Evolutionary conservation across 2,797 vertebrate genomes (phyloP).

Genomic region (Peromyscus aztecus): DNA sequence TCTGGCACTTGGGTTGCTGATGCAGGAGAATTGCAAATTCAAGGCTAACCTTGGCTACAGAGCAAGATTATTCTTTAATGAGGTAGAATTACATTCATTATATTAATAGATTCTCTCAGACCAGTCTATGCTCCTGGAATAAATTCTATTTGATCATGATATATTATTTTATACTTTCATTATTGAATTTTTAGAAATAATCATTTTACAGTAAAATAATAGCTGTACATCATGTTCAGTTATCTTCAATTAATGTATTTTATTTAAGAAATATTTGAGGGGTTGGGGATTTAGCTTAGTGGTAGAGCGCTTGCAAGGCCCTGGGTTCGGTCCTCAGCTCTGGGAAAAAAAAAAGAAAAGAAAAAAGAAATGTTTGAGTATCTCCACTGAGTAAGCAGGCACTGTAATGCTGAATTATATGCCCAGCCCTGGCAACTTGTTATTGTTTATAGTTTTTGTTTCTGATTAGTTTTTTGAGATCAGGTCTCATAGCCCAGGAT

Average conservation of each 20-base stretch:
- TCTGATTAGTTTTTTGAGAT: background rate
- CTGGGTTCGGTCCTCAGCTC: too few species aligned
- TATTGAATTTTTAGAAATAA: background rate
- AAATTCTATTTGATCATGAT: background rate
- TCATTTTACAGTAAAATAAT: background rate
- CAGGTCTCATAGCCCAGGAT: background rate
- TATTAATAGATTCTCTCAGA: background rate
- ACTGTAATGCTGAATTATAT: background rate
- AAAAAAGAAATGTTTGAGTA: slow-evolving; percentile 19
- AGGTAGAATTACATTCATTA: background rate
- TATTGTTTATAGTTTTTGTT: background rate
- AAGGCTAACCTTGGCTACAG: background rate
- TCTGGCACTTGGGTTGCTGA: background rate
- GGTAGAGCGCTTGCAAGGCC: too few species aligned
- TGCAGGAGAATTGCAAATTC: background rate
- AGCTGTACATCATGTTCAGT: slow-evolving; percentile 13
- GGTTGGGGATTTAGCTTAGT: too few species aligned
- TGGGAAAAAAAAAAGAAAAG: too few species aligned
- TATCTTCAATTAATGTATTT: slow-evolving; percentile 45
- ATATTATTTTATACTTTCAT: background rate
- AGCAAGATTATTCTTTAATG: background rate
- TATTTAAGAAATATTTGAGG: slow-evolving; percentile 58
- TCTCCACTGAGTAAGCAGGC: background rate
- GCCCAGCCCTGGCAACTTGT: background rate
- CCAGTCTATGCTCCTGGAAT: background rate